phyloP scores from a whole-genome alignment of 2,888 invertebrate species.

The Nemotelus pantherinus region DNA sequence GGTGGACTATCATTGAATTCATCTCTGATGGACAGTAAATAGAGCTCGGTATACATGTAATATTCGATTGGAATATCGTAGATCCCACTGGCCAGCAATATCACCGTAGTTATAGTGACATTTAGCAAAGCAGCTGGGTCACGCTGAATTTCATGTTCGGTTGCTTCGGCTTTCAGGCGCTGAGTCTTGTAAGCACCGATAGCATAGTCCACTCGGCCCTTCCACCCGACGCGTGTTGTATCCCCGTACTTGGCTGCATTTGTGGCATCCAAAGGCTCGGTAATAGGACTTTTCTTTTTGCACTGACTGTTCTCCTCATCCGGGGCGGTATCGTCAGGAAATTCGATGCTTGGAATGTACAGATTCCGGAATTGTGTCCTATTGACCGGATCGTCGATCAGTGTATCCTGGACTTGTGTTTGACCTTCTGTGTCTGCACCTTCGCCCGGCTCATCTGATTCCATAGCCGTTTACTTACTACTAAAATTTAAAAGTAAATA shows the following conservation, averaged over 20 bases:
- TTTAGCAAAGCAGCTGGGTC: slow-evolving; percentile 48
- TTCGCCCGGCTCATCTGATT: too few relatives aligned
- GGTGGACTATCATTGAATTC: slow-evolving; percentile 51
- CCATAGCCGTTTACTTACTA: too few relatives aligned
- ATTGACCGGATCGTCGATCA: not conserved
- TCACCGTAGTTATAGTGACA: slow-evolving; percentile 50
- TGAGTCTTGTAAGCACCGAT: slow-evolving; percentile 6
- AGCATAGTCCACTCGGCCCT: slow-evolving; percentile 51
- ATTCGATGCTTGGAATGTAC: slow-evolving; percentile 16
- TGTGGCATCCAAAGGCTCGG: slow-evolving; percentile 45
- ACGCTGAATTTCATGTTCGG: slow-evolving; percentile 30
- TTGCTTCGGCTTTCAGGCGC: slow-evolving; percentile 9
- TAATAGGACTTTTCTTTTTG: not conserved
- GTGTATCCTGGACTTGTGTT: not conserved
- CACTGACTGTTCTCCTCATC: not conserved
- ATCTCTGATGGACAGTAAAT: slow-evolving; percentile 49
- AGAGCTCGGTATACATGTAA: slow-evolving; percentile 48
- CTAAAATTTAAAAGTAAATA: too few relatives aligned
- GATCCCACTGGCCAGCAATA: slow-evolving; percentile 49
- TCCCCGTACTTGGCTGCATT: slow-evolving; percentile 44
- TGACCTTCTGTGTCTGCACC: too few relatives aligned
- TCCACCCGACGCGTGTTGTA: slow-evolving; percentile 50
- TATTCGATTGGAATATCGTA: slow-evolving; percentile 50
- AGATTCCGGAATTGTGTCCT: slow-evolving; percentile 19
- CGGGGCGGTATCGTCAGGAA: not conserved